Base-by-base conservation (phyloP, 2,888 invertebrate species). In the Cyrtodaria siliqua region DNA sequence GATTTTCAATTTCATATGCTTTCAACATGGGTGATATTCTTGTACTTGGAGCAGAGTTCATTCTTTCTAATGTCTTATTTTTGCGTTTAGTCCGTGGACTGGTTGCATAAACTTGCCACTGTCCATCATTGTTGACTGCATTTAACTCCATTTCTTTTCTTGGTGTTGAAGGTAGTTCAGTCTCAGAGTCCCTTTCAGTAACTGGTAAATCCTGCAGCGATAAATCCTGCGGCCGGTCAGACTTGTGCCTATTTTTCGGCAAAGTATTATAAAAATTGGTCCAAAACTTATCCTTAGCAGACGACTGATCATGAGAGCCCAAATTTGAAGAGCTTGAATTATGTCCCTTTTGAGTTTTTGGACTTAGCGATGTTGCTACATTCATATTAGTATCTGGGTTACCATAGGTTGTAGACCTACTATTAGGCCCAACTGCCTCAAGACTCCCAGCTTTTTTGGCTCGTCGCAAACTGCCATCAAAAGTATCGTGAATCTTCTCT, bases 361-460 rank as follows among this genome's bases (percentile, higher is more conserved):
- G 80, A 23, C 70, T 70, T 9, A 80, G 53, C 16, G 80, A 80
- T n/a, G 80, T 76, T n/a, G 80, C 73, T 27, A 80, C 64, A 56
- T 80, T 80, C 80, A 80, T 80, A 55, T 80, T 81, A n/a, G 81
- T 77, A 47, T 81, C 81, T 20, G 81, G 81, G 44, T 77, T 77
- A 20, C 70, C 73, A 44, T 55, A 74, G 50, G 71, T 68, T 53
- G 66, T 63, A 20, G 55, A 44, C 24, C 70, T 50, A 0, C 23
- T 50, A 59, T 57, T 47, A 6, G 64, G 33, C 29, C 66, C 63
- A n/a, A 81, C 71, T 29, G 74, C 77, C 50, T 81, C 81, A 23
- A 81, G 52, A 59, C 81, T 81, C 16, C 81, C 81, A n/a, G 77
- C 57, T 49, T 81, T 81, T 50, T 77, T 81, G 9, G 67, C 67